Evolutionary conservation across 2,888 invertebrate genomes (phyloP).

Genomic region (Plagiodera versicolora): DNA sequence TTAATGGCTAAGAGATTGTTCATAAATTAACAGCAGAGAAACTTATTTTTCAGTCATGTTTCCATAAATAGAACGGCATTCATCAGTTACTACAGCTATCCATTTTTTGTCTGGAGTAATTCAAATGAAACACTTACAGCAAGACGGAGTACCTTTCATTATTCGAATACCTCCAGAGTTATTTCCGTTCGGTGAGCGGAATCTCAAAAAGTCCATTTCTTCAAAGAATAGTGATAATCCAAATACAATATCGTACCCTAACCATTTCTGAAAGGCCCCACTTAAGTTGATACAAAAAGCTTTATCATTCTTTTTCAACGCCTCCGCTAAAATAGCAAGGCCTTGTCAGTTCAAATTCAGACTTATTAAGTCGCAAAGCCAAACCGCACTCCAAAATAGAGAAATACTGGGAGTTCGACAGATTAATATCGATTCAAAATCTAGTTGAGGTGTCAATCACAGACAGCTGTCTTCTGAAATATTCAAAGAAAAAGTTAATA

Average conservation of each 20-base stretch:
- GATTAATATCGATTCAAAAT: slow-evolving; percentile 29
- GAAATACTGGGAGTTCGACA: slow-evolving; percentile 33
- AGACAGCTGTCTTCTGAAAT: slow-evolving; percentile 16
- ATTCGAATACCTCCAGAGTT: not conserved
- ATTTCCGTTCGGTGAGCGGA: not conserved
- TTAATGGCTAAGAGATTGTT: too few relatives aligned
- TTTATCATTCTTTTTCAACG: slow-evolving; percentile 42
- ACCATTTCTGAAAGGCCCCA: slow-evolving; percentile 24
- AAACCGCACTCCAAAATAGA: slow-evolving; percentile 23
- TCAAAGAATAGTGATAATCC: slow-evolving; percentile 30
- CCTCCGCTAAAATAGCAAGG: slow-evolving; percentile 46
- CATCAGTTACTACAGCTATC: too few relatives aligned
- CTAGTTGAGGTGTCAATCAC: slow-evolving; percentile 13
- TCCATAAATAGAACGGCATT: too few relatives aligned
- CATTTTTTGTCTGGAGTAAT: too few relatives aligned
- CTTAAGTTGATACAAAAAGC: slow-evolving; percentile 35
- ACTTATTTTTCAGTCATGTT: too few relatives aligned
- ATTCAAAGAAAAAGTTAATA: slow-evolving; percentile 2
- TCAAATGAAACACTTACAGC: too few relatives aligned
- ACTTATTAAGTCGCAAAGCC: slow-evolving; percentile 3
- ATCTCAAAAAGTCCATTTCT: not conserved
- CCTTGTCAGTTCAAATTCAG: slow-evolving; percentile 32
- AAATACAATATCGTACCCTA: slow-evolving; percentile 35
- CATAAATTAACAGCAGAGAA: too few relatives aligned
- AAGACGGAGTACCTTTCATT: not conserved